Conservation (phyloP, 37 sponge, comb jelly and placozoan genomes). For the Chondrilla cf. caribensis region DNA sequence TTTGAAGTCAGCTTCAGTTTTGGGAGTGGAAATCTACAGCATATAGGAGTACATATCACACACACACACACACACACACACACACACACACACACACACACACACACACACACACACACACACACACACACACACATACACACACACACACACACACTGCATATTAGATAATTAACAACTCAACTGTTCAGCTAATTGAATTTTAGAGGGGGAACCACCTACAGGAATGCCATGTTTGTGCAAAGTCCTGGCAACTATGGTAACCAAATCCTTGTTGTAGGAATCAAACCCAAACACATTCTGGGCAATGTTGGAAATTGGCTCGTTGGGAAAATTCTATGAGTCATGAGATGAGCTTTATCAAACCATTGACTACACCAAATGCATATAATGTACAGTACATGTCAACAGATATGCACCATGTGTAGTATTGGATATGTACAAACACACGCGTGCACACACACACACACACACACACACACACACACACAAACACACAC, state of each 20-base stretch:
- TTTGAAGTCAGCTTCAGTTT: constrained; percentile 4
- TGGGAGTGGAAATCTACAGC: constrained; percentile 28
- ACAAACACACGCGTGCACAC: background rate
- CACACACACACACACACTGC: too few relatives aligned
- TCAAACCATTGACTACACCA: background rate
- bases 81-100: too few relatives aligned
- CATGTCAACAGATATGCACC: background rate
- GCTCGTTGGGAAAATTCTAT: constrained; percentile 74
- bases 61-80: too few relatives aligned
- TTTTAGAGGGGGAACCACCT: constrained; percentile 60
- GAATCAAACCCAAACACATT: constrained; percentile 94
- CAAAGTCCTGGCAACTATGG: constrained; percentile 58
- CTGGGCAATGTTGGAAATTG: constrained; percentile 57
- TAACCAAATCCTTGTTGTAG: constrained; percentile 61
- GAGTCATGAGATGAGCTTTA: background rate
- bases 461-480: constrained; percentile 28
- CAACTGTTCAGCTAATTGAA: constrained; percentile 57
- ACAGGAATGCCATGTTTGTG: constrained; percentile 91
- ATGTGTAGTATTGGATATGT: background rate
- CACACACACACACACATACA: too few relatives aligned
- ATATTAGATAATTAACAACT: too few relatives aligned
- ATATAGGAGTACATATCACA: too few relatives aligned
- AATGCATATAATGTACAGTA: background rate
- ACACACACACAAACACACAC: constrained; percentile 20
- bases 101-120: too few relatives aligned